These are phyloP conservation scores for Macropis europaea DNA, from an alignment of 2,888 invertebrate species.

Conservation along the genomic window DNA sequence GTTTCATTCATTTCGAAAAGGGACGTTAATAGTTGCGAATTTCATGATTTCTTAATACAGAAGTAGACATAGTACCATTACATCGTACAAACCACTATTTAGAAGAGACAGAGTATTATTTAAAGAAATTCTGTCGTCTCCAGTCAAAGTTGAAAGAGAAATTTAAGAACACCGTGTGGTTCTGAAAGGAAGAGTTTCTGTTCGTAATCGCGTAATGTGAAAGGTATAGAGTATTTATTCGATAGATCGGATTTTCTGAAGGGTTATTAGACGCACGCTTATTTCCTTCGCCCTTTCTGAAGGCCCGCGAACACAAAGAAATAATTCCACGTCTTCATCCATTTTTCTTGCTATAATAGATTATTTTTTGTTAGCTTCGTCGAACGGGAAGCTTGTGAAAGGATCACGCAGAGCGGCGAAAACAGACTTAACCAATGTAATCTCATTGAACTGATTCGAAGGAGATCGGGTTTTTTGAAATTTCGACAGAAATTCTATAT, in stretches of 20 bases:
- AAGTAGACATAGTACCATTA: too few species aligned
- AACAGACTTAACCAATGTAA: constrained; percentile 70
- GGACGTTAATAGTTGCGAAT: background rate
- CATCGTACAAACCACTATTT: too few species aligned
- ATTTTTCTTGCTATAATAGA: constrained; percentile 62
- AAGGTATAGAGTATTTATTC: constrained; percentile 3
- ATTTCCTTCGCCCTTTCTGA: background rate
- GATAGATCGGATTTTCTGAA: constrained; percentile 30
- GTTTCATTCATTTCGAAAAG: constrained; percentile 12
- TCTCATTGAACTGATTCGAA: constrained; percentile 51
- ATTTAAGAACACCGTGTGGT: too few species aligned
- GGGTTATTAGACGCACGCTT: constrained; percentile 22
- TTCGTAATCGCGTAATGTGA: background rate
- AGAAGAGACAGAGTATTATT: too few species aligned
- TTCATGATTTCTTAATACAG: background rate
- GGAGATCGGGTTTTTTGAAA: background rate
- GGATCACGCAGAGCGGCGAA: constrained; percentile 59
- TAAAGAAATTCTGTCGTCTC: too few species aligned
- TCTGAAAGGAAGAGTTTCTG: background rate
- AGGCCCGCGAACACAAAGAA: background rate
- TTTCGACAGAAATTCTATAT: constrained; percentile 7
- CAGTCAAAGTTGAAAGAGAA: too few species aligned
- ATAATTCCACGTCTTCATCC: constrained; percentile 24
- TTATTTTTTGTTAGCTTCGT: constrained; percentile 67
- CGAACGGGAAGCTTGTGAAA: constrained; percentile 66